Base-by-base conservation (phyloP, 2,113 vertebrate genomes). In the Suncus etruscus region DNA sequence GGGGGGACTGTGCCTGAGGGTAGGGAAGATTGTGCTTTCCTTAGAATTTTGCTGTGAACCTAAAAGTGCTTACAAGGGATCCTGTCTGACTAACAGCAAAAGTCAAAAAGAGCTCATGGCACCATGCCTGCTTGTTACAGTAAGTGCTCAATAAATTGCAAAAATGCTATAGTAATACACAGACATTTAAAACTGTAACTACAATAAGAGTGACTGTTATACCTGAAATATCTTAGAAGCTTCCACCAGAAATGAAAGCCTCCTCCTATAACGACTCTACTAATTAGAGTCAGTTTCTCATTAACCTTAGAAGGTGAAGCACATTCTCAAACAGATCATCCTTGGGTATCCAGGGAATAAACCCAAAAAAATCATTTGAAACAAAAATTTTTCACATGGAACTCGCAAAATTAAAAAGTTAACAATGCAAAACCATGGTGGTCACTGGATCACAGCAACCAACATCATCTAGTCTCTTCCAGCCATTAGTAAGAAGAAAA, bases 81-180 rank as follows among this genome's bases (percentile, higher is more conserved):
- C 63, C 82, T 63, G 8, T 68, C 47, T 79, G 54, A n/a, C 25
- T 63, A 74, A 83, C 39, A 24, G 29, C 10, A 54, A 54, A 47
- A 24, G 15, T 27, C 32, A 16, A 29, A 7, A 51, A 86, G 79
- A 50, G 18, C 15, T 50, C 48, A 51, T 2, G 78, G 66, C n/a
- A 69, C 9, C 87, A 27, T 61, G n/a, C 54, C 74, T 69, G 51
- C 20, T 15, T 8, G 24, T 9, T 4, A 89, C 22, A 91, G n/a
- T 61, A 82, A 93, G 89, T 88, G 63, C 72, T 93, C 86, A 87
- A 79, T 87, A 95, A 96, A 76, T 3, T 78, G 6, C 3, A 86
- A 61, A 22, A 39, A 0, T 83, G 39, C 39, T 85, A 89, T 39
- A 39, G 39, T 39, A 39, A 39, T 39, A 39, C 39, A 39, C 39